Base-by-base conservation (phyloP, 1,140 invertebrate genomes). In the Tetraneura akinire region DNA sequence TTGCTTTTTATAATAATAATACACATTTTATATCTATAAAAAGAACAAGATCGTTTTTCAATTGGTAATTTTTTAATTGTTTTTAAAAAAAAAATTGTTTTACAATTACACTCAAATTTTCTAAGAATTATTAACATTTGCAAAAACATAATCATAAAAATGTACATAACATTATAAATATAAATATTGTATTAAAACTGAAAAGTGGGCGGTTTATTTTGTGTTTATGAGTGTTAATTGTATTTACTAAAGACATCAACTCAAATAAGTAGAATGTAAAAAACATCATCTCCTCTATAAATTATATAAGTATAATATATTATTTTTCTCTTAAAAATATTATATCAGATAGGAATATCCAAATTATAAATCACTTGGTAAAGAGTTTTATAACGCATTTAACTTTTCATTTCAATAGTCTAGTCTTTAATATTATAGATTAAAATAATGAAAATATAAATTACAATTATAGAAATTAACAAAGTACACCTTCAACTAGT, bases 261-360 rank as follows among this genome's bases (percentile, higher is more conserved):
- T 23, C 53, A 68, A 47, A 60, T 78, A 78, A 60, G 23, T 78
- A 57, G 51, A 78, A 78, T 78, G 74, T 78, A 78, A 78, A 78
- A 78, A 78, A 78, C 74, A 78, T 78, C 74, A 78, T 78, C 60
- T 78, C 74, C 11, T 78, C n/a, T 78, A 60, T n/a, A 51, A 49
- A 51, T 71, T 71, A 71, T 18, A 51, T 76, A 23, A 57, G 51
- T 18, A 51, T 76, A 23, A 57, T 71, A 51, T 4, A 71, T 45
- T 76, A 76, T 55, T 53, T 74, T 26, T 57, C 42, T 23, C 32
- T 57, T 71, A 60, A 62, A 45, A 78, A 78, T 45, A 78, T 62
- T 13, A 62, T 42, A 32, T 62, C 74, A 51, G 55, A 32, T 47
- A 76, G 53, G 71, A 57, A 62, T 60, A 45, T 78, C 37, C 37